Evolutionary conservation across 2,797 vertebrate genomes (phyloP), one percentile per base, ranked within the genome.

Genomic region (Rhinichthys osculus): DNA sequence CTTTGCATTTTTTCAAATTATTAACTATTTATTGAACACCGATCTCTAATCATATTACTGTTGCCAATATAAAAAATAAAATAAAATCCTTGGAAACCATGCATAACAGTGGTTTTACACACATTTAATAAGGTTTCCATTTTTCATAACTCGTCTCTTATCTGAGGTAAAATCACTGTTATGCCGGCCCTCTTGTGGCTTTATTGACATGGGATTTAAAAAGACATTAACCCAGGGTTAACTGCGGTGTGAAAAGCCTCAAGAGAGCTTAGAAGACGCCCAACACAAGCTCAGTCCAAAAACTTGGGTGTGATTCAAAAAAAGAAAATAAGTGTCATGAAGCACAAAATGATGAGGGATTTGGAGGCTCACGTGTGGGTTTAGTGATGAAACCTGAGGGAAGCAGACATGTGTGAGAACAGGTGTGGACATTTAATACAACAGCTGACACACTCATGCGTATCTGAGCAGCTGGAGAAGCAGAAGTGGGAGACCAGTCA

Each of bases 341-440:
- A 9, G n/a, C n/a, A 72, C 23, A 71, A 47, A 14, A 35, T 5
- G 54, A 42, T 38, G 40, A 62, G 38, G 21, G n/a, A 47, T 79
- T 23, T 33, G 23, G 23, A 67, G 3, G 10, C 30, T 67, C 72
- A 40, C 23, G 59, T 77, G 72, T 77, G 59, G 35, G 38, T 77
- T 67, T 13, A 76, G 59, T 27, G 72, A 83, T 74, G 30, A 27
- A 47, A 47, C 14, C 59, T n/a, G 77, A 30, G n/a, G 52, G 47
- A 47, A 47, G n/a, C 40, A 64, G 21, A 27, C 71, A 54, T 50
- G 82, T 52, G 42, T 50, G 33, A 84, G 1, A 84, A 77, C 82
- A 84, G 82, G 82, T 84, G 82, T 84, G 72, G 62, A 77, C 33
- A 27, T 67, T 38, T 54, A 76, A 76, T 76, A 76, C 27, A 76